Base-by-base conservation (phyloP, 2,888 invertebrate species). In the Carcina quercana region DNA sequence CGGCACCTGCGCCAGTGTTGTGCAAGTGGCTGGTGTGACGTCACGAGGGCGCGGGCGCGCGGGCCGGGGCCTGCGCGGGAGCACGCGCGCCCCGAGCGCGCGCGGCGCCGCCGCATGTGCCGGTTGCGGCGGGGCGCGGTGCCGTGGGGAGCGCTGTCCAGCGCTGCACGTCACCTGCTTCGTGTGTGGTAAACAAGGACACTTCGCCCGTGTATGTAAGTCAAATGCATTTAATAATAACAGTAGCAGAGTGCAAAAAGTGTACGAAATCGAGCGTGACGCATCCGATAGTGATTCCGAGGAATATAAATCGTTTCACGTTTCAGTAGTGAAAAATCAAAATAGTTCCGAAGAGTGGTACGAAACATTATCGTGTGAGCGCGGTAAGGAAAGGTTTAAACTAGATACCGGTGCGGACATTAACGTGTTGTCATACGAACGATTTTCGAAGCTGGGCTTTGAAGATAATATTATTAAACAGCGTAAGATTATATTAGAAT, bases 321-420 rank as follows among this genome's bases (percentile, higher is more conserved):
- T 28, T 11, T 20, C 13, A 4, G 19, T 21, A 8, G 13, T 28
- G 11, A 22, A 14, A 7, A 15, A 15, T 3, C 14, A 22, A n/a
- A 28, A 20, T 6, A 13, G 13, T 13, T 19, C 15, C 4, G 20
- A 21, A 4, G 7, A 30, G 11, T 30, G 22, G 30, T 22, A n/a
- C 7, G 22, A 28, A 13, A 17, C 28, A 7, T 30, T 21, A 15
- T 14, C 5, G 14, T 7, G 5, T 13, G 20, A 14, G 17, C 10
- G 30, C n/a, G 22, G 15, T 11, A 22, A 30, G 7, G 28, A 28
- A 15, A 26, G 14, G 6, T 34, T 34, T 30, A 30, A 34, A 15
- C 21, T 34, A 11, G 34, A 34, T n/a, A 34, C 34, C 1, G 34
- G 34, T 3, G 28, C 34, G 7, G 34, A 34, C 15, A 8, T 34